phyloP scores from a whole-genome alignment of 2,113 vertebrate genomes.

The Bubo blakistoni region DNA sequence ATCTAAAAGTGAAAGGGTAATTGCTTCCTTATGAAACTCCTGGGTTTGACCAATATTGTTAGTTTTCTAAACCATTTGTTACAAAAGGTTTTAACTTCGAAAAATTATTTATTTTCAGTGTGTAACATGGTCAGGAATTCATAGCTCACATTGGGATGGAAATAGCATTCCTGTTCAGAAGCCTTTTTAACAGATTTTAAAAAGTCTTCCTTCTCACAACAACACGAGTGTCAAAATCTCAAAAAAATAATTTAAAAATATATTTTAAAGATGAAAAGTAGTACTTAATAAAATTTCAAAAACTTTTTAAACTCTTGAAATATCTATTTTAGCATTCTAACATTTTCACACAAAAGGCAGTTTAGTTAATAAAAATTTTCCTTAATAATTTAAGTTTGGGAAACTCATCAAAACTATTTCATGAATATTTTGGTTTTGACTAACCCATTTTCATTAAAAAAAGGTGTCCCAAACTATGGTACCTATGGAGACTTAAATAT shows the following conservation, averaged over 20 bases:
- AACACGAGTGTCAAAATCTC: background rate
- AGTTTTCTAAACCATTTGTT: background rate
- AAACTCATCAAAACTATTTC: background rate
- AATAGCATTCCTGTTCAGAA: background rate
- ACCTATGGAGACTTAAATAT: background rate
- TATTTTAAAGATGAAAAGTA: background rate
- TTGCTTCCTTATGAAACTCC: background rate
- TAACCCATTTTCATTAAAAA: background rate
- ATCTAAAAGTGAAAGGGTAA: slow-evolving; percentile 13
- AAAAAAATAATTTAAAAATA: background rate
- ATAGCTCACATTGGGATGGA: background rate
- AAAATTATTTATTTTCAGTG: background rate
- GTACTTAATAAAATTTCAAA: background rate
- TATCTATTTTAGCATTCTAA: background rate
- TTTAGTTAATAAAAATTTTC: background rate
- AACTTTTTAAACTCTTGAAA: background rate
- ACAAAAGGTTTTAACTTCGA: background rate
- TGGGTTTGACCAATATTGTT: background rate
- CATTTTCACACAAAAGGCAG: background rate
- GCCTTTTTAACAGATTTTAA: background rate
- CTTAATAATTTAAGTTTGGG: background rate
- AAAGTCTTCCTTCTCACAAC: background rate
- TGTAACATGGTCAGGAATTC: background rate
- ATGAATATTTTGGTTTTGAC: background rate
- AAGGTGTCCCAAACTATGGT: background rate